Evolutionary conservation across 2,888 invertebrate species (phyloP).

Genomic region (Scaptomyza tumidula): DNA sequence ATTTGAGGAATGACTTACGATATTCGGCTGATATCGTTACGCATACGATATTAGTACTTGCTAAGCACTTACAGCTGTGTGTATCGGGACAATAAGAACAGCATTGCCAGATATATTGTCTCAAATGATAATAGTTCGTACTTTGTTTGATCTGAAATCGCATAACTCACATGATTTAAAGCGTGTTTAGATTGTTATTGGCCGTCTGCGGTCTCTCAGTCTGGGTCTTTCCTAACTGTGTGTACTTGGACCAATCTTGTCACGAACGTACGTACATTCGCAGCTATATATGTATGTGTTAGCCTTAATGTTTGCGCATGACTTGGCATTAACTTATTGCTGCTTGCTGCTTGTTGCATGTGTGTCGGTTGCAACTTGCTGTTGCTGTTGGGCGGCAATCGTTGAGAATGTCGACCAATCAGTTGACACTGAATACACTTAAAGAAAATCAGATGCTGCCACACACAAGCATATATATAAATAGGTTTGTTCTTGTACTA

Average conservation of each 20-base stretch:
- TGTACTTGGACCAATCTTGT: constrained; percentile 72
- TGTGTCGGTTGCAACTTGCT: constrained; percentile 5
- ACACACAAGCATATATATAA: no score
- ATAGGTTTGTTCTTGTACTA: no score
- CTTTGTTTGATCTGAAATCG: background rate
- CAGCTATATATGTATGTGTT: background rate
- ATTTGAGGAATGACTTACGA: background rate
- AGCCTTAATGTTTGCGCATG: constrained; percentile 29
- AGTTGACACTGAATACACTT: constrained; percentile 4
- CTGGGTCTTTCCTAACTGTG: constrained; percentile 3
- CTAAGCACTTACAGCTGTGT: background rate
- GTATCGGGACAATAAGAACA: background rate
- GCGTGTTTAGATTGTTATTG: background rate
- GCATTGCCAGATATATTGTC: background rate
- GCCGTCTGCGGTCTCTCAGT: constrained; percentile 26
- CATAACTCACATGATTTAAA: constrained; percentile 2
- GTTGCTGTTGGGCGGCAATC: constrained; percentile 10
- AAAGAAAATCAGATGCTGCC: background rate
- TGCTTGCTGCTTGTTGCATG: background rate
- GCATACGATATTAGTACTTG: background rate
- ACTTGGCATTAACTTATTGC: constrained; percentile 12
- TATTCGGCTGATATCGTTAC: background rate
- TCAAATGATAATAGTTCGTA: no score
- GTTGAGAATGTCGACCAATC: constrained; percentile 20
- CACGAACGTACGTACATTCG: constrained; percentile 44